These are phyloP conservation scores for Carcharodon carcharias DNA, from an alignment of 2,797 vertebrate genomes.

Conservation along the genomic window DNA sequence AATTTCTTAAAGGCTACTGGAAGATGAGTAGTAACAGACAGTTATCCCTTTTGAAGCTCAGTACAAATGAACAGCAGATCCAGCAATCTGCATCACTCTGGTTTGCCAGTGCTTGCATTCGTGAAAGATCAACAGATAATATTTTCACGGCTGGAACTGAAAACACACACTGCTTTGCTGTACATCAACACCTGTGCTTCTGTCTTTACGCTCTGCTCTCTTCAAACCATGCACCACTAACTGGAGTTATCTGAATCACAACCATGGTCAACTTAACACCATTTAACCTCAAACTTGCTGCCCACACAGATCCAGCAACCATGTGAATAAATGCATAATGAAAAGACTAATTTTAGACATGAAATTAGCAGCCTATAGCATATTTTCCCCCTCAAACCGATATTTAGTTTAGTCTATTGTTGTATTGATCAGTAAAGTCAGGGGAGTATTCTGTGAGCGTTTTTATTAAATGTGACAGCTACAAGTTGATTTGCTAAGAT, in stretches of 20 bases:
- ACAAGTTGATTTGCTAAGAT: neutral
- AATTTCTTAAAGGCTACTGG: neutral
- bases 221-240: slow-evolving; percentile 22
- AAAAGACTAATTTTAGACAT: slow-evolving; percentile 27
- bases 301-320: slow-evolving; percentile 11
- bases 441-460: neutral
- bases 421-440: neutral
- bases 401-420: neutral
- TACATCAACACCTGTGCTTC: slow-evolving; percentile 36
- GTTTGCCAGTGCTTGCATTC: neutral
- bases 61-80: neutral
- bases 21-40: neutral
- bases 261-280: slow-evolving; percentile 11
- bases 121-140: slow-evolving; percentile 27
- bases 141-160: slow-evolving; percentile 22
- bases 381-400: neutral
- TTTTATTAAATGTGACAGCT: neutral
- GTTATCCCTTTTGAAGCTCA: neutral
- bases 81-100: neutral
- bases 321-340: neutral
- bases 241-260: neutral
- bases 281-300: slow-evolving; percentile 10
- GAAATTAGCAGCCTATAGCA: neutral
- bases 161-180: slow-evolving; percentile 4
- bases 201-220: neutral